Evolutionary conservation across 2,113 vertebrate genomes (phyloP).

Genomic region (Trematomus loennbergii): DNA sequence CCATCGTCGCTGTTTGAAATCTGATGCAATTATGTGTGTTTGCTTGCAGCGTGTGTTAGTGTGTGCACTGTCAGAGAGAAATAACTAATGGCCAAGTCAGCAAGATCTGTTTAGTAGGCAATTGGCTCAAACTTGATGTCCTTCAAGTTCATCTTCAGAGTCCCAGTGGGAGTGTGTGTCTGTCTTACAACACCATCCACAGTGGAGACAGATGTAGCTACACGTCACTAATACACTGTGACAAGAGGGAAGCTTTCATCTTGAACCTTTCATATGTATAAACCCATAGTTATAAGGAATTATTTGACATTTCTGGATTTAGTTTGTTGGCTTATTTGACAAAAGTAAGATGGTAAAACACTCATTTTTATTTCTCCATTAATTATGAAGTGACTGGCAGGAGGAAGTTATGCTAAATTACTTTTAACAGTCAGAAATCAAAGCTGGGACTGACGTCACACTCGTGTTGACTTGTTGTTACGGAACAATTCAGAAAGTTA

Average conservation of each 20-base stretch:
- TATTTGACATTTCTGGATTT: background rate
- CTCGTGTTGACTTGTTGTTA: too few species aligned
- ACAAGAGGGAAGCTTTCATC: background rate
- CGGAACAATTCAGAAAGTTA: too few species aligned
- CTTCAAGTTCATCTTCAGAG: constrained; percentile 47
- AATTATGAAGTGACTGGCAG: too few species aligned
- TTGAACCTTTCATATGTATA: background rate
- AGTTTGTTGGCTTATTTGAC: background rate
- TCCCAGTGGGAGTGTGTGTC: constrained; percentile 32
- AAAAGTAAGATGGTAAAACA: too few species aligned
- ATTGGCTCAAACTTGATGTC: constrained; percentile 36
- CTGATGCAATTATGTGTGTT: constrained; percentile 5
- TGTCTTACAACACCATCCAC: constrained; percentile 20
- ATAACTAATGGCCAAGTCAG: constrained; percentile 63
- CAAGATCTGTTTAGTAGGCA: constrained; percentile 40
- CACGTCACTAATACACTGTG: constrained; percentile 18
- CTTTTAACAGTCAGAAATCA: too few species aligned
- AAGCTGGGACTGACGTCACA: too few species aligned
- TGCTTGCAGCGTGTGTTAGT: background rate
- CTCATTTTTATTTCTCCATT: too few species aligned
- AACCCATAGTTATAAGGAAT: background rate
- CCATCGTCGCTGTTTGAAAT: constrained; percentile 16
- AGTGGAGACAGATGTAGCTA: background rate
- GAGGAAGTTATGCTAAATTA: background rate
- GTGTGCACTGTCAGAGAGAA: constrained; percentile 34